These are phyloP conservation scores for Aspiorhynchus laticeps DNA, from an alignment of 2,113 vertebrate species.

Conservation along the genomic window DNA sequence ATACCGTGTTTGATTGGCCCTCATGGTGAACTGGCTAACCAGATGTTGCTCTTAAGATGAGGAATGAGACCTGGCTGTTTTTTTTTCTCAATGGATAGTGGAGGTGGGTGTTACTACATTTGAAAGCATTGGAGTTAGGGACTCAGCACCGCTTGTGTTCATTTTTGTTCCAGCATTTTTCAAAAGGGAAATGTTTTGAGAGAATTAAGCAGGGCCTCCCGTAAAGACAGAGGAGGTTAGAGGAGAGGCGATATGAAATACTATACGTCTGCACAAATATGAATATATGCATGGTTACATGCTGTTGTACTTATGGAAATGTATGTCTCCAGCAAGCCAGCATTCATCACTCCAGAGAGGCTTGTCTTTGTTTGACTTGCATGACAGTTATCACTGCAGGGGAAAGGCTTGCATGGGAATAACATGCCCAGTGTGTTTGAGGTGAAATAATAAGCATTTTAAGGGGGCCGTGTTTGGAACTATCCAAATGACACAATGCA, in stretches of 20 bases:
- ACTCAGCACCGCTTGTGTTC: slow-evolving; percentile 38
- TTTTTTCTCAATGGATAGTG: slow-evolving; percentile 44
- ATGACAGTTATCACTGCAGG: slow-evolving; percentile 32
- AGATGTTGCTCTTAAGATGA: slow-evolving; percentile 53
- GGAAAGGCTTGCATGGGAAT: slow-evolving; percentile 20
- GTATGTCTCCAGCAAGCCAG: slow-evolving; percentile 36
- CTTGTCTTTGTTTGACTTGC: slow-evolving; percentile 37
- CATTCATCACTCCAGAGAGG: slow-evolving; percentile 22
- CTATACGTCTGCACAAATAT: slow-evolving; percentile 41
- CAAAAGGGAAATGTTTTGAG: slow-evolving; percentile 47
- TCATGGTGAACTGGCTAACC: slow-evolving; percentile 50
- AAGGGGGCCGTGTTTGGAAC: slow-evolving; percentile 42
- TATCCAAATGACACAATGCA: slow-evolving; percentile 57
- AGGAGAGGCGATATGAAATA: slow-evolving; percentile 34
- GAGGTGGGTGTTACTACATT: slow-evolving; percentile 35
- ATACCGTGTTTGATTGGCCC: slow-evolving; percentile 22
- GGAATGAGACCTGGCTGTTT: slow-evolving; percentile 34
- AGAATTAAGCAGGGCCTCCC: slow-evolving; percentile 49
- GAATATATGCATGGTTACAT: slow-evolving; percentile 44
- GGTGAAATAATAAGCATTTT: slow-evolving; percentile 51
- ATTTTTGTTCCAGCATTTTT: slow-evolving; percentile 49
- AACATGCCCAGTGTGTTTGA: slow-evolving; percentile 41
- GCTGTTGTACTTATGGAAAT: slow-evolving; percentile 46
- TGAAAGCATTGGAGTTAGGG: slow-evolving; percentile 39
- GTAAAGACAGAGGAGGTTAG: slow-evolving; percentile 30